Evolutionary conservation across 1,140 invertebrate species (phyloP).

Genomic region (Orchesella cincta): DNA sequence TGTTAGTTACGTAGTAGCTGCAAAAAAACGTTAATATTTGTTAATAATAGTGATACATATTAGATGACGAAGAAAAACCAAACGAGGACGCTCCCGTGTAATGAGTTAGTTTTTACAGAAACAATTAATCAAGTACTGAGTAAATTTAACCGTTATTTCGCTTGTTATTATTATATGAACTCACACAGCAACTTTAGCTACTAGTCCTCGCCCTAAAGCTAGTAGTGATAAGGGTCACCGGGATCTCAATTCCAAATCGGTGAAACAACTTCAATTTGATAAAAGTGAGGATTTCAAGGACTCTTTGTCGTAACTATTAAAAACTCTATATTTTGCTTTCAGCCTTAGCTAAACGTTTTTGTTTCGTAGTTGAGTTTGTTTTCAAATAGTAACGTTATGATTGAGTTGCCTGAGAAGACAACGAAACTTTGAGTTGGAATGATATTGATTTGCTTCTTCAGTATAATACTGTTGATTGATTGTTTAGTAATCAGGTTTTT

Average conservation of each 20-base stretch:
- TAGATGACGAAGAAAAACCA: background rate
- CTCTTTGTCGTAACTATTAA: constrained; percentile 35
- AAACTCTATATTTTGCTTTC: constrained; percentile 23
- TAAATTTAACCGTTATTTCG: constrained; percentile 29
- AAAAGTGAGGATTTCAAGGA: constrained; percentile 50
- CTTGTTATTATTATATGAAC: constrained; percentile 28
- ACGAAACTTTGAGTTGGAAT: background rate
- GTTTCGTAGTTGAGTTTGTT: background rate
- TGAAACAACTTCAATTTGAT: constrained; percentile 48
- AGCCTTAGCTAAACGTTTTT: background rate
- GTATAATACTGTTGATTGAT: background rate
- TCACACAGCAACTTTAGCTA: constrained; percentile 48
- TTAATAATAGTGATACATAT: background rate
- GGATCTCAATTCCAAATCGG: constrained; percentile 49
- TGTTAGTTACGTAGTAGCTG: background rate
- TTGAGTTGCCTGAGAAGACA: background rate
- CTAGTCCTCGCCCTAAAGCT: constrained; percentile 50
- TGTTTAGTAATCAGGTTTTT: background rate
- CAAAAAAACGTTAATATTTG: background rate
- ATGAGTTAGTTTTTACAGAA: constrained; percentile 4
- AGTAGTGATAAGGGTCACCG: constrained; percentile 50
- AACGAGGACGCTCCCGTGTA: constrained; percentile 12
- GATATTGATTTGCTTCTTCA: background rate
- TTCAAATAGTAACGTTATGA: background rate
- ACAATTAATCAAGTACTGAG: constrained; percentile 1